A percentile compares a stretch with the other conserved stretches of the same genome.
Evolutionary conservation across 1,140 invertebrate species (phyloP).

Genomic region (Formica exsecta): DNA sequence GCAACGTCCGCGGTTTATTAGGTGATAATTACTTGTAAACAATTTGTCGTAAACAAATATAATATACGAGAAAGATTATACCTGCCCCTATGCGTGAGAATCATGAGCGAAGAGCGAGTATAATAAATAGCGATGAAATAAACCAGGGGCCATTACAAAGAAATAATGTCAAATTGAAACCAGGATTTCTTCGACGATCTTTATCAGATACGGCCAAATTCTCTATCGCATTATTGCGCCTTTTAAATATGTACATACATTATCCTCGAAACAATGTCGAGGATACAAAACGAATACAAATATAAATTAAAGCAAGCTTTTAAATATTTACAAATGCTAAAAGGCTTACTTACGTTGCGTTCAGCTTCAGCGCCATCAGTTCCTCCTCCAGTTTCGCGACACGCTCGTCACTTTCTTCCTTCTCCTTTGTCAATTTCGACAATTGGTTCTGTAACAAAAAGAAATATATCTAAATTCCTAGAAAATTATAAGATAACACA

Average conservation of each 20-base stretch:
- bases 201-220: background rate
- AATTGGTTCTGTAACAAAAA: slow-evolving; percentile 79
- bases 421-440: slow-evolving; percentile 78
- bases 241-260: slow-evolving; percentile 21
- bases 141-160: background rate
- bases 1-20: background rate
- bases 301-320: slow-evolving; percentile 42
- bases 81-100: background rate
- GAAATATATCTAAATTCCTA: background rate
- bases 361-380: slow-evolving; percentile 79
- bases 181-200: background rate
- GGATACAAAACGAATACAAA: slow-evolving; percentile 39
- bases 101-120: background rate
- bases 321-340: slow-evolving; percentile 56
- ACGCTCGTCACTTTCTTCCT: slow-evolving; percentile 80
- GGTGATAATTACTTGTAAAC: slow-evolving; percentile 3
- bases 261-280: background rate
- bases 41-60: background rate
- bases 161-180: slow-evolving; percentile 15
- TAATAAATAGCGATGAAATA: slow-evolving; percentile 14
- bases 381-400: slow-evolving; percentile 82
- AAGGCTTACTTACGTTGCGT: slow-evolving; percentile 81
- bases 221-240: background rate
- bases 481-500: background rate
- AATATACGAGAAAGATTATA: background rate